A percentile compares a stretch with the other conserved stretches of the same genome.
Evolutionary conservation across 2,797 vertebrate genomes (phyloP).

Genomic region (Austrolebias charrua): DNA sequence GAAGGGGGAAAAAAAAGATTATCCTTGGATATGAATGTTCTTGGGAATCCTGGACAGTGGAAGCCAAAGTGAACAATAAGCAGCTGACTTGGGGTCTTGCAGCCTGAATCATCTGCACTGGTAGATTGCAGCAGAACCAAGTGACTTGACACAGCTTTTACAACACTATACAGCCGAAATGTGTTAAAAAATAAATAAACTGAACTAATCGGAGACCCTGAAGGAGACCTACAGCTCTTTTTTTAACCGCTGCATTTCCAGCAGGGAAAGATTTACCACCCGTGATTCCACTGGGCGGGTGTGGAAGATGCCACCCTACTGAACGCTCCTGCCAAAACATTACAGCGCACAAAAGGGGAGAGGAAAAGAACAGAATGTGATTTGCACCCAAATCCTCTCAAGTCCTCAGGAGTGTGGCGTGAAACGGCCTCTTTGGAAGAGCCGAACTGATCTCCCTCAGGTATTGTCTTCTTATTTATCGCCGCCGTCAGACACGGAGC

Average conservation of each 20-base stretch:
- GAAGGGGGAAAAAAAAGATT: conserved; percentile 70
- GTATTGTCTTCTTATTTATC: conserved; percentile 47
- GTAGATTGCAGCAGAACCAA: conserved; percentile 67
- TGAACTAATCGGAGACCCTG: conserved; percentile 63
- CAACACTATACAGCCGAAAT: conserved; percentile 20
- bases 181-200: conserved; percentile 37
- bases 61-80: conserved; percentile 71
- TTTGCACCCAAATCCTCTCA: conserved; percentile 73
- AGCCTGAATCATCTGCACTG: conserved; percentile 56
- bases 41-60: conserved; percentile 70
- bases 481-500: conserved; percentile 18
- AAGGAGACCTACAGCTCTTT: conserved; percentile 31
- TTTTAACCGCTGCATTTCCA: conserved; percentile 49
- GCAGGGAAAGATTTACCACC: conserved; percentile 74
- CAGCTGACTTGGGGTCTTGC: conserved; percentile 48
- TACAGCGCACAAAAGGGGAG: conserved; percentile 45
- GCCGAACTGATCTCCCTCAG: conserved; percentile 48
- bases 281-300: conserved; percentile 64
- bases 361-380: conserved; percentile 48
- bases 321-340: conserved; percentile 48
- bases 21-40: conserved; percentile 80
- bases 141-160: conserved; percentile 56
- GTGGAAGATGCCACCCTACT: conserved; percentile 64
- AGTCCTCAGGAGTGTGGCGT: conserved; percentile 53
- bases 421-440: conserved; percentile 47